Percentiles rank a stretch among this genome's conserved stretches.
phyloP scores from a whole-genome alignment of 23 tunicate genomes.

The Trididemnum nubilum region DNA sequence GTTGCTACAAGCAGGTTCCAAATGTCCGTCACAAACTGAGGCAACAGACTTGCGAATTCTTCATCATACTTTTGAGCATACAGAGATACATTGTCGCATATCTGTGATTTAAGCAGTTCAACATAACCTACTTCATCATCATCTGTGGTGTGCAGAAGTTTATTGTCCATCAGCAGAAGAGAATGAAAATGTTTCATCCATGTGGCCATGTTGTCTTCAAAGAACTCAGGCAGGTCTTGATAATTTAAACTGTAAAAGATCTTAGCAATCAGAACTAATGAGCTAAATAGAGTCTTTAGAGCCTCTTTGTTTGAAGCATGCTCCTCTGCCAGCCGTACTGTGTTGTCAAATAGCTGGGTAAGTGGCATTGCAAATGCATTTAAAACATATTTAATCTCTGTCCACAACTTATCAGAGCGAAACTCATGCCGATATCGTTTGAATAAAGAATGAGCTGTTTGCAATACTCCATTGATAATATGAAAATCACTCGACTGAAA shows the following conservation, averaged over 20 bases:
- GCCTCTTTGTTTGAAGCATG: constrained; percentile 46
- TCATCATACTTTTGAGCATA: constrained; percentile 98
- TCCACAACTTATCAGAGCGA: constrained; percentile 81
- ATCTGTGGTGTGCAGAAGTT: constrained; percentile 70
- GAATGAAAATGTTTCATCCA: constrained; percentile 89
- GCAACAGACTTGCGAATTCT: constrained; percentile 70
- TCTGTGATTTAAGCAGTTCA: constrained; percentile 87
- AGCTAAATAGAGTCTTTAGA: constrained; percentile 73
- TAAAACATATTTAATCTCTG: constrained; percentile 83
- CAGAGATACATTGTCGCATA: constrained; percentile 85
- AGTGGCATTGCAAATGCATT: constrained; percentile 70
- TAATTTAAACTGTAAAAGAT: constrained; percentile 96
- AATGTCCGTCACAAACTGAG: constrained; percentile 81
- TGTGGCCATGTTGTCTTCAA: constrained; percentile 92
- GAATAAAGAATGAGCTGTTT: constrained; percentile 92
- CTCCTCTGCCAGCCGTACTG: constrained; percentile 57
- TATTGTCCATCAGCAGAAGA: constrained; percentile 58
- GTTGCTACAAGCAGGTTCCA: constrained; percentile 87
- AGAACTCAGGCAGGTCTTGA: constrained; percentile 96
- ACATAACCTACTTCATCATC: constrained; percentile 83
- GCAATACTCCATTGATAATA: constrained; percentile 84
- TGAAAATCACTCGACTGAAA: constrained; percentile 81
- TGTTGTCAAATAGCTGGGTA: constrained; percentile 69
- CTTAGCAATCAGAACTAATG: constrained; percentile 81
- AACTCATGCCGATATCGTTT: constrained; percentile 92